These are phyloP conservation scores for Anguilla japonica DNA, from an alignment of 2,113 vertebrate genomes.

Conservation along the genomic window DNA sequence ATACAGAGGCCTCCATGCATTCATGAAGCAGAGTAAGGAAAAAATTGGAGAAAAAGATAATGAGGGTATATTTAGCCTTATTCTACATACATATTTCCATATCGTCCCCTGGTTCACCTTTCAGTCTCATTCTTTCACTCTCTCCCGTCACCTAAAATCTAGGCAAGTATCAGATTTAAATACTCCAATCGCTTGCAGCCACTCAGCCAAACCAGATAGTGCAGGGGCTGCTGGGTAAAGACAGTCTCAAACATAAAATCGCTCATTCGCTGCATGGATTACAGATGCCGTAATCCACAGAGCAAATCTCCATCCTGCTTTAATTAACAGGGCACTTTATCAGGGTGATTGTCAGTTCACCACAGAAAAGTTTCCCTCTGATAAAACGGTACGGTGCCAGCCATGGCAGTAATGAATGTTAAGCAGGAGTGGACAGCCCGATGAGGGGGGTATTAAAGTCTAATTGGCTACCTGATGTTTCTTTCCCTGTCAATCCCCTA, in stretches of 20 bases:
- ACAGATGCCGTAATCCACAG: conserved; percentile 48
- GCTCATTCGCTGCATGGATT: conserved; percentile 54
- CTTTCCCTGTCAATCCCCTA: conserved; percentile 48
- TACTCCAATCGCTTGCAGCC: conserved; percentile 62
- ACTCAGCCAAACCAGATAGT: conserved; percentile 64
- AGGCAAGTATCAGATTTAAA: conserved; percentile 71
- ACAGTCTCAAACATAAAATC: conserved; percentile 37
- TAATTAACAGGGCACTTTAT: conserved; percentile 70
- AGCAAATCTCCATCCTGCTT: conserved; percentile 53
- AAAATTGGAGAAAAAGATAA: conserved; percentile 25
- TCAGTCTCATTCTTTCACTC: conserved; percentile 59
- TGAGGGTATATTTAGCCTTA: conserved; percentile 18
- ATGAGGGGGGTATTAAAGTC: conserved; percentile 48
- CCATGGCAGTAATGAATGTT: conserved; percentile 51
- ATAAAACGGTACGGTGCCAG: conserved; percentile 58
- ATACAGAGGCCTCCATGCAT: conserved; percentile 54
- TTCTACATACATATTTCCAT: conserved; percentile 45
- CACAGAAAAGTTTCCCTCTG: conserved; percentile 61
- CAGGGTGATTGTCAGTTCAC: conserved; percentile 67
- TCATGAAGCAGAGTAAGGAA: conserved; percentile 18
- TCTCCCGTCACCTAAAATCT: conserved; percentile 70
- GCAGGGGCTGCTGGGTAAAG: conserved; percentile 63
- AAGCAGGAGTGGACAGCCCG: conserved; percentile 28
- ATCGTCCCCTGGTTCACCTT: conserved; percentile 71
- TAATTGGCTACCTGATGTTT: conserved; percentile 68